Evolutionary conservation across 1,140 invertebrate species (phyloP).

Genomic region (Calliphora vicina): DNA sequence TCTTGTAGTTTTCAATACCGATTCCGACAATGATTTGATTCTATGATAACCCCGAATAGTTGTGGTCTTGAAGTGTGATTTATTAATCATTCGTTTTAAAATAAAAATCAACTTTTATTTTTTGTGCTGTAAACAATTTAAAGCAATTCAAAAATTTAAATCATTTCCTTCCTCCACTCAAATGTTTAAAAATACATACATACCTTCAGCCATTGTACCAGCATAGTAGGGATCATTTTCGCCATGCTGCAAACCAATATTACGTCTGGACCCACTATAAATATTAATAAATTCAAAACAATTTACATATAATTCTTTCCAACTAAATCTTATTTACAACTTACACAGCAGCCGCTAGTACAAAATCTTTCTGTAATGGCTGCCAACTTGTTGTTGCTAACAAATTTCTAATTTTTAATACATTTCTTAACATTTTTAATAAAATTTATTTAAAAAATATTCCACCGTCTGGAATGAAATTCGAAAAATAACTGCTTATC

Average conservation of each 20-base stretch:
- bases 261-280: neutral
- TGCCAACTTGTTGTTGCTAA: neutral
- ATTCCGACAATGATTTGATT: too few species aligned
- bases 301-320: too few species aligned
- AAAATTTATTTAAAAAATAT: neutral
- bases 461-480: neutral
- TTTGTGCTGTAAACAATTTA: too few species aligned
- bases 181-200: slow-evolving; percentile 26
- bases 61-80: too few species aligned
- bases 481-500: neutral
- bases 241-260: slow-evolving; percentile 1
- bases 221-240: slow-evolving; percentile 34
- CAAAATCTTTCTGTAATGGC: neutral
- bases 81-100: too few species aligned
- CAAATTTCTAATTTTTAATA: neutral
- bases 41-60: too few species aligned
- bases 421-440: slow-evolving; percentile 8
- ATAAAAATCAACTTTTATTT: too few species aligned
- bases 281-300: neutral
- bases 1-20: too few species aligned
- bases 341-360: neutral
- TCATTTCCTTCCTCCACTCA: too few species aligned
- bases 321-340: too few species aligned
- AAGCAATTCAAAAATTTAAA: too few species aligned
- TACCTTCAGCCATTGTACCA: slow-evolving; percentile 54